These are phyloP conservation scores for Gastracanthus pulcherrimus DNA, from an alignment of 2,888 invertebrate genomes.

Conservation along the genomic window DNA sequence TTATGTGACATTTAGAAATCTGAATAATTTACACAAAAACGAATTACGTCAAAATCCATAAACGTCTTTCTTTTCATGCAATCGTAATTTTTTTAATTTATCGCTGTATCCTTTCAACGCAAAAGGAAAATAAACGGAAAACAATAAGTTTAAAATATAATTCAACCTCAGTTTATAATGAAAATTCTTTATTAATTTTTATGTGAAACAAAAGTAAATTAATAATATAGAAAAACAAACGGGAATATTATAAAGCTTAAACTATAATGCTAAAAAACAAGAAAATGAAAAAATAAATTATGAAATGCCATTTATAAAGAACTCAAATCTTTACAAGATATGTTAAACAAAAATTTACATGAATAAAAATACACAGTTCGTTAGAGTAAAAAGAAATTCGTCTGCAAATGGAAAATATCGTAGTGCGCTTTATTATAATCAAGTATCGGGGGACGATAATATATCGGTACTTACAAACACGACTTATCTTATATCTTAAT, in stretches of 20 bases:
- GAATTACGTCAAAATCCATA: no score
- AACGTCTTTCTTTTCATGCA: neutral
- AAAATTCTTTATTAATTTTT: neutral
- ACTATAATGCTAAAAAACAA: neutral
- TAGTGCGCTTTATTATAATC: slow-evolving; percentile 50
- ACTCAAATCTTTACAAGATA: neutral
- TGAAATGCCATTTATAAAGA: neutral
- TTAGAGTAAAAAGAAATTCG: slow-evolving; percentile 27
- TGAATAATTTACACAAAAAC: no score
- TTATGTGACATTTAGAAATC: no score
- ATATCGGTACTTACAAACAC: slow-evolving; percentile 55
- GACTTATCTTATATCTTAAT: slow-evolving; percentile 48
- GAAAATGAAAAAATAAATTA: neutral
- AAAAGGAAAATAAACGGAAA: neutral
- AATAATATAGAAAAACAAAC: neutral
- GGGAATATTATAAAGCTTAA: neutral
- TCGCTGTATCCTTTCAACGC: neutral
- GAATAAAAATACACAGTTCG: slow-evolving; percentile 4
- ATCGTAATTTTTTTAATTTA: neutral
- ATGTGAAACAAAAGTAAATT: neutral
- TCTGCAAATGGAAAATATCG: slow-evolving; percentile 51
- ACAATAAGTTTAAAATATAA: neutral
- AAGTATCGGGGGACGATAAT: slow-evolving; percentile 38
- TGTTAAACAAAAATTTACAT: slow-evolving; percentile 21
- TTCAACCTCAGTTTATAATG: neutral